Evolutionary conservation across 1,140 invertebrate genomes (phyloP), one percentile per base, ranked within the genome.

Genomic region (Atta colombica): DNA sequence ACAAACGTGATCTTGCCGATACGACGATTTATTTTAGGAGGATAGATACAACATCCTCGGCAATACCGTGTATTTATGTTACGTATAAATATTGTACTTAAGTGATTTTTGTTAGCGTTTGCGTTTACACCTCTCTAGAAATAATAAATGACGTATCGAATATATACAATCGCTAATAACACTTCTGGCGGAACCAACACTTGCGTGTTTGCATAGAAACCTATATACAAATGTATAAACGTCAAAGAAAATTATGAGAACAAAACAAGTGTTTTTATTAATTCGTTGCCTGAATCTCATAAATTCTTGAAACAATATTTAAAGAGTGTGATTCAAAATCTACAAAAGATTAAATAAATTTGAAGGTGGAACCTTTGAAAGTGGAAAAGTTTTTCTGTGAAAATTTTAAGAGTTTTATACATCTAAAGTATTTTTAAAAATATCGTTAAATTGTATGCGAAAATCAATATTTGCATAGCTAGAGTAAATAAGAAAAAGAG

Each of bases 161-260:
- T 91, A 91, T 91, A 91, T 91, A 86, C 89, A 89, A 92, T 91
- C 87, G 91, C 86, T 92, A 90, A 90, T 87, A 80, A 89, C 4
- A 65, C 88, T 86, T 89, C 92, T 88, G 87, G 85, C 88, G 91
- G 92, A 94, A 94, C 93, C 92, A 93, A 93, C 92, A 93, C 91
- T 94, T 93, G 92, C 92, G 91, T 94, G 92, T 95, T 95, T 95
- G 90, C 94, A 94, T 94, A 94, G 92, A 93, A 90, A 91, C 66
- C 74, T 63, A 89, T 90, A 90, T 90, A 90, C 87, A 91, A 87
- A 88, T 89, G 86, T 77, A 93, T 92, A 93, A 94, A 92, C 92
- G 91, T 92, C 90, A 93, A 94, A 45, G 39, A 94, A 91, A 85
- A 92, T 90, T 81, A 84, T 84, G 74, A 86, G 58, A 45, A 77